phyloP scores from a whole-genome alignment of 2,113 vertebrate species.

The Tretioscincus oriximinensis region DNA sequence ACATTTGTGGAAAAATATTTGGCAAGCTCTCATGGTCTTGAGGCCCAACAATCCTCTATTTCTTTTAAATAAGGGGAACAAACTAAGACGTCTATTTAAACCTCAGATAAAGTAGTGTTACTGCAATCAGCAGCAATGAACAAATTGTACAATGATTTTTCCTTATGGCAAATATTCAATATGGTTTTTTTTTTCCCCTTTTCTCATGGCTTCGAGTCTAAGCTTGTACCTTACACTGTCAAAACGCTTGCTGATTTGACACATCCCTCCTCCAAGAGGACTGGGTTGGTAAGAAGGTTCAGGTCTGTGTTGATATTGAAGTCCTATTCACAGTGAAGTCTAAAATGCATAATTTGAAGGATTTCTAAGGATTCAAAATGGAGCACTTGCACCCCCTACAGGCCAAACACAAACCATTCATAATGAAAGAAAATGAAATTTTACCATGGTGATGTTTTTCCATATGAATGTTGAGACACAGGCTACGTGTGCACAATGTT shows the following conservation, averaged over 20 bases:
- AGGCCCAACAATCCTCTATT: background rate
- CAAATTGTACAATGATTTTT: background rate
- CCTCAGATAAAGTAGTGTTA: background rate
- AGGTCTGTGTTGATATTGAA: slow-evolving; percentile 1
- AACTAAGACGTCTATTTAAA: background rate
- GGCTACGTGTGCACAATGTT: too few relatives aligned
- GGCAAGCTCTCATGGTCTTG: background rate
- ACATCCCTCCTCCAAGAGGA: background rate
- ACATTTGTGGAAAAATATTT: background rate
- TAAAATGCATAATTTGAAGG: background rate
- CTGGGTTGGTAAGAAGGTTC: slow-evolving; percentile 1
- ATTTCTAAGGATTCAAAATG: slow-evolving; percentile 62
- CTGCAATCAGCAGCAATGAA: rapidly evolving
- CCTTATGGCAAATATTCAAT: background rate
- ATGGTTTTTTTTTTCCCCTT: slow-evolving; percentile 21
- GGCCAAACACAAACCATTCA: slow-evolving; percentile 48
- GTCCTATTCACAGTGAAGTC: slow-evolving; percentile 26
- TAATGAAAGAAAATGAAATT: background rate
- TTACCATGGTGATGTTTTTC: background rate
- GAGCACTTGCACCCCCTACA: slow-evolving; percentile 93
- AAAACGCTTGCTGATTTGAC: slow-evolving; percentile 20
- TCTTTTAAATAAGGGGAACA: slow-evolving; percentile 1
- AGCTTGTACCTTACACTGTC: slow-evolving; percentile 37
- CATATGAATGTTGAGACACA: background rate
- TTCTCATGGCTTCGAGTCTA: slow-evolving; percentile 46